Evolutionary conservation across 2,113 vertebrate genomes (phyloP).

Genomic region (Gymnocephalus cernua): DNA sequence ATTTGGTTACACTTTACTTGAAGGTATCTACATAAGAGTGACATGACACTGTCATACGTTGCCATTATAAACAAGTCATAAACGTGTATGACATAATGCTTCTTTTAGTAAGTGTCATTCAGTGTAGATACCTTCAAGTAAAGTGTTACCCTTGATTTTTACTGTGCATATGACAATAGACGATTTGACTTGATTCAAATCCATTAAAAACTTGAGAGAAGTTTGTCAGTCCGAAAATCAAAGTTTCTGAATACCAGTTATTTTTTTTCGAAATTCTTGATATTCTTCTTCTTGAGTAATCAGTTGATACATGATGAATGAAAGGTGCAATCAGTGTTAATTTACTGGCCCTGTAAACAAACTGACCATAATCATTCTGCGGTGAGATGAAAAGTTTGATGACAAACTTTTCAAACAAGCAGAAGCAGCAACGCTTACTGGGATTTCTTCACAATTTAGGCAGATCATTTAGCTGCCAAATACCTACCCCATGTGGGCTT

Average conservation of each 20-base stretch:
- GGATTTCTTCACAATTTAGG: not conserved
- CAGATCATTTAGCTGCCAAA: not conserved
- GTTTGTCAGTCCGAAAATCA: constrained; percentile 1
- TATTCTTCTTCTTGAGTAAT: not conserved
- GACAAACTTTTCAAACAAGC: constrained; percentile 1
- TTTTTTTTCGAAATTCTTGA: not conserved
- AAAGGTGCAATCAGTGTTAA: not conserved
- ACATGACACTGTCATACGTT: too few relatives aligned
- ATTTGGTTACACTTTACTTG: too few relatives aligned
- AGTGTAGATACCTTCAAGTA: too few relatives aligned
- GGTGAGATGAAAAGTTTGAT: not conserved
- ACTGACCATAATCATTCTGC: too few relatives aligned
- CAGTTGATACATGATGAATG: not conserved
- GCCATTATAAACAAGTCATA: too few relatives aligned
- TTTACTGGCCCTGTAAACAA: not conserved
- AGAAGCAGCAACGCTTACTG: not conserved
- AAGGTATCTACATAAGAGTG: too few relatives aligned
- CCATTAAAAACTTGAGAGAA: not conserved
- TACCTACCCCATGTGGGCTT: not conserved
- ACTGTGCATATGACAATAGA: too few relatives aligned
- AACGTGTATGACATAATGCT: too few relatives aligned
- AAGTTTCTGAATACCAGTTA: not conserved
- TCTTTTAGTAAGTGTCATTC: too few relatives aligned
- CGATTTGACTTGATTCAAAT: not conserved
- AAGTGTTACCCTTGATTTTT: too few relatives aligned